Conservation (phyloP, 2,888 invertebrate genomes). For the Phyllotreta striolata region DNA sequence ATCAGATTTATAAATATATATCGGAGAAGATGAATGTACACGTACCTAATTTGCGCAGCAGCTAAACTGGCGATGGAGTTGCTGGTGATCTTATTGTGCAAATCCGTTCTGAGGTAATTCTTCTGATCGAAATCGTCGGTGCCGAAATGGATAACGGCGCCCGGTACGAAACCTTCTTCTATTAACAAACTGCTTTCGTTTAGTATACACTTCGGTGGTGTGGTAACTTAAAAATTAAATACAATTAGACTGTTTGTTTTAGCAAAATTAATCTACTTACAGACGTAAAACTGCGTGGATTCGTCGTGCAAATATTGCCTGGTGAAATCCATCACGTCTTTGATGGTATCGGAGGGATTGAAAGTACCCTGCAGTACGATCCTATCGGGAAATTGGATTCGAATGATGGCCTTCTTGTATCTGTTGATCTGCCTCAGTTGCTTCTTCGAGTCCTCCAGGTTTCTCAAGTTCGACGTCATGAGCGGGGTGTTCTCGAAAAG, state of each 20-base stretch:
- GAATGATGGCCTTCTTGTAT: constrained; percentile 80
- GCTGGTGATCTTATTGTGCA: constrained; percentile 70
- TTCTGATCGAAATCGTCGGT: constrained; percentile 58
- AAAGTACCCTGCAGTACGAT: constrained; percentile 88
- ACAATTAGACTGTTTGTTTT: constrained; percentile 3
- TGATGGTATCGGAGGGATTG: constrained; percentile 76
- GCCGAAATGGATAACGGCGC: constrained; percentile 78
- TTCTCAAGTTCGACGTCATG: constrained; percentile 70
- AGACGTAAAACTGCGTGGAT: constrained; percentile 77
- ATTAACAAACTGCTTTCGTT: constrained; percentile 69
- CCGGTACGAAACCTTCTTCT: constrained; percentile 80
- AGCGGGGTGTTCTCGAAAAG: constrained; percentile 78
- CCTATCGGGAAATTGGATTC: constrained; percentile 87
- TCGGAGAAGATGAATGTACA: constrained; percentile 9
- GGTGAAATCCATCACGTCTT: constrained; percentile 77
- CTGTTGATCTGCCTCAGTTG: constrained; percentile 68
- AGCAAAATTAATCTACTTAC: constrained; percentile 65
- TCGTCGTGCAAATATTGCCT: constrained; percentile 72
- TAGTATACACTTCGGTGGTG: constrained; percentile 81
- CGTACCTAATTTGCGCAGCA: constrained; percentile 72
- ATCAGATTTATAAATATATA: neutral
- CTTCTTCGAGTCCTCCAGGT: constrained; percentile 67
- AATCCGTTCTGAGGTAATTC: constrained; percentile 68
- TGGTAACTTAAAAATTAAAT: constrained; percentile 70
- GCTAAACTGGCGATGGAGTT: constrained; percentile 73